Evolutionary conservation across 2,797 vertebrate species (phyloP).

Genomic region (Lacerta viridis): DNA sequence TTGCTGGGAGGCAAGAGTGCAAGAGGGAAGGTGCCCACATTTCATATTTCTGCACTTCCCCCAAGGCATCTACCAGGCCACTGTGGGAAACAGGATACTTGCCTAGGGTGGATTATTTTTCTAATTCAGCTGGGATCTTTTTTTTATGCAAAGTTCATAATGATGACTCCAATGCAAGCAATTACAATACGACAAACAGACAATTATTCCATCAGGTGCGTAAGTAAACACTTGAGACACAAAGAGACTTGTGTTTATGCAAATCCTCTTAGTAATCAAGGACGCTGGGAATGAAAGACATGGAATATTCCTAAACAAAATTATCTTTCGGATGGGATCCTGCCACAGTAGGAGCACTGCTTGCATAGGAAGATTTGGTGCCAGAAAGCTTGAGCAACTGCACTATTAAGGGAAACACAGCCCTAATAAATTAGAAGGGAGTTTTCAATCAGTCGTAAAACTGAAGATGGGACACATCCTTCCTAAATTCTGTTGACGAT

Average conservation of each 20-base stretch:
- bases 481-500: too few species aligned
- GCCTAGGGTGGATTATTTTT: too few species aligned
- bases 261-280: constrained; percentile 14
- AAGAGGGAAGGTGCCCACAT: too few species aligned
- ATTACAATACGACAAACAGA: constrained; percentile 14
- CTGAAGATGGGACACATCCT: neutral
- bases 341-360: neutral
- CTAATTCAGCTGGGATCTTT: neutral
- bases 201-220: constrained; percentile 28
- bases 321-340: neutral
- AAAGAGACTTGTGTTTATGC: constrained; percentile 18
- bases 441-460: neutral
- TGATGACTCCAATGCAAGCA: neutral
- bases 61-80: too few species aligned
- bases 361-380: neutral
- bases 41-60: too few species aligned
- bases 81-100: too few species aligned
- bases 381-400: neutral
- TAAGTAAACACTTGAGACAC: constrained; percentile 17
- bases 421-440: neutral
- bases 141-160: neutral
- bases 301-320: neutral
- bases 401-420: neutral
- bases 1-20: too few species aligned
- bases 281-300: neutral